phyloP scores from a whole-genome alignment of 2,797 vertebrate species.

The Platalea minor region DNA sequence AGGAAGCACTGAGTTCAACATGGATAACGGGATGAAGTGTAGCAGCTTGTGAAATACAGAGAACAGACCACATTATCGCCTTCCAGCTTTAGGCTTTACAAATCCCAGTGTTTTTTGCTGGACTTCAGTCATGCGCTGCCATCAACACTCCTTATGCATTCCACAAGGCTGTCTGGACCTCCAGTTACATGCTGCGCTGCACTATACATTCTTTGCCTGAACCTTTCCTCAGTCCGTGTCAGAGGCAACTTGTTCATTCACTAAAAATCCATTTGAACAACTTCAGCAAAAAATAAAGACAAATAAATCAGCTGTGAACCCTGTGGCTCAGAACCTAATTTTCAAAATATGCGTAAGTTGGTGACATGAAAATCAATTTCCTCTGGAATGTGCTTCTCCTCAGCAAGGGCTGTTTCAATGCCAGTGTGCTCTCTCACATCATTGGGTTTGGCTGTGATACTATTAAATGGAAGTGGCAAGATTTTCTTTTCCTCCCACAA shows the following conservation, averaged over 20 bases:
- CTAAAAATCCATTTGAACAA: neutral
- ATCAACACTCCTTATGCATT: neutral
- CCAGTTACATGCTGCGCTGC: accelerated
- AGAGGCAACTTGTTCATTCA: neutral
- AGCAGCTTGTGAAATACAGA: constrained; percentile 59
- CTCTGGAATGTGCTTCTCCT: constrained; percentile 59
- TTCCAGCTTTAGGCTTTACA: neutral
- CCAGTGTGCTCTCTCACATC: constrained; percentile 25
- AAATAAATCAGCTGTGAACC: constrained; percentile 48
- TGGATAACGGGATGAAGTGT: constrained; percentile 34
- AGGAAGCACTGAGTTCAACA: constrained; percentile 30
- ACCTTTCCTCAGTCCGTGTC: neutral
- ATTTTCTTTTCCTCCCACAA: neutral
- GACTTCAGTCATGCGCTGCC: neutral
- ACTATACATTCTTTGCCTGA: neutral
- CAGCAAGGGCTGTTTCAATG: constrained; percentile 36
- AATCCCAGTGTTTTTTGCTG: neutral
- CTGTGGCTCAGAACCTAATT: constrained; percentile 36
- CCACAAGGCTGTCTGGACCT: neutral
- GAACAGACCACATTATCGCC: neutral
- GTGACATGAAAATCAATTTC: constrained; percentile 66
- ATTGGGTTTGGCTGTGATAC: constrained; percentile 18
- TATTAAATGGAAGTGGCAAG: constrained; percentile 27
- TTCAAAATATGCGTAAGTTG: constrained; percentile 39
- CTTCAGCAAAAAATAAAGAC: constrained; percentile 12